Evolutionary conservation across 1,140 invertebrate genomes (phyloP).

Genomic region (Pogonognathellus flavescens): DNA sequence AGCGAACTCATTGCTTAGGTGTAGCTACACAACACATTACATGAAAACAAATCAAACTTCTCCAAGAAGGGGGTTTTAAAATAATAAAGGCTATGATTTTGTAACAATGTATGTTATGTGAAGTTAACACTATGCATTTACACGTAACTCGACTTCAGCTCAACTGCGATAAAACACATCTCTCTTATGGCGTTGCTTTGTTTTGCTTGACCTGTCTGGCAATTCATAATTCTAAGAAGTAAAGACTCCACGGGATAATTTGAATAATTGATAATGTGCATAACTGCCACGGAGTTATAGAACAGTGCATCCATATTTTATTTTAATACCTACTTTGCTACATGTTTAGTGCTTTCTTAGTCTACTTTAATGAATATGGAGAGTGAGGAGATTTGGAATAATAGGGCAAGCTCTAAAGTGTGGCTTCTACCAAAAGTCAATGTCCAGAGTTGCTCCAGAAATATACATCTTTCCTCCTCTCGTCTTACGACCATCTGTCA

Average conservation of each 20-base stretch:
- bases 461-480: too few species aligned
- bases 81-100: slow-evolving; percentile 35
- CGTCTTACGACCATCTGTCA: too few species aligned
- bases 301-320: slow-evolving; percentile 15
- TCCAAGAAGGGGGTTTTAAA: background rate
- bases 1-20: background rate
- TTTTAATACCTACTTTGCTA: slow-evolving; percentile 17
- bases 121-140: slow-evolving; percentile 24
- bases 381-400: background rate
- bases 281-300: slow-evolving; percentile 11
- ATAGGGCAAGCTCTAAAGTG: too few species aligned
- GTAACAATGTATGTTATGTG: slow-evolving; percentile 33
- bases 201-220: background rate
- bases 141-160: background rate
- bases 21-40: background rate
- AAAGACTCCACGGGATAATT: background rate
- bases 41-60: slow-evolving; percentile 14
- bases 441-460: too few species aligned
- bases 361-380: background rate
- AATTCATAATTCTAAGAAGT: background rate
- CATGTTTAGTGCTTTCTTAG: background rate
- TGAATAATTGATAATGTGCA: slow-evolving; percentile 52
- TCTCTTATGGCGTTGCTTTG: background rate
- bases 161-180: background rate
- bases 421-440: background rate